Evolutionary conservation across 1,140 invertebrate genomes (phyloP), one percentile per base, ranked within the genome.

Genomic region (Bombus superbus): DNA sequence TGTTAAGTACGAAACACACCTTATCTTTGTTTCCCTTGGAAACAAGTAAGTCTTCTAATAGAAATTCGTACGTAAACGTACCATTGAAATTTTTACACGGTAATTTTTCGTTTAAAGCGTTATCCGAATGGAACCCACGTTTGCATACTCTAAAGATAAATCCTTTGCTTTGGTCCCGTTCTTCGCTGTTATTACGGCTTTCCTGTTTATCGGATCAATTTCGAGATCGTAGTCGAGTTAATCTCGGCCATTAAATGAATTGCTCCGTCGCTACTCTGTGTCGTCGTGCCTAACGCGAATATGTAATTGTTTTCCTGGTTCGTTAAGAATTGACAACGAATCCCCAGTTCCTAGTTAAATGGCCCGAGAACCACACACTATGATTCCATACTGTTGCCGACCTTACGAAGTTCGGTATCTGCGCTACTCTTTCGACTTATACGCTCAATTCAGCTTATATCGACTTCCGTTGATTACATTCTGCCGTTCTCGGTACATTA

Each of bases 381-480:
- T 1, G 40, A 9, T 25, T 57, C 13, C 32, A 32, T 53, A 42
- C 35, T 6, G 28, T 40, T 57, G 28, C 35, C 6, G 18, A 83
- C 28, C 57, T 69, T 83, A 69, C 62, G 22, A 77, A 77, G 47
- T 47, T 57, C 35, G 9, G 28, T 47, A 53, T 57, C n/a, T 3
- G n/a, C 18, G 13, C 35, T 40, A 68, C 32, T 38, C 42, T 47
- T 66, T 66, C 22, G 28, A n/a, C 25, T 68, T 32, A 68, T 28
- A 57, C 32, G 62, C 64, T 53, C 81, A 28, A 57, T 68, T 44
- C 64, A 83, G 22, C 62, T 69, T 25, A 42, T 40, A 40, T 57
- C 44, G 62, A 66, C 25, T 69, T 77, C 28, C 28, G 47, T 57
- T 10, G 28, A 47, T 53, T 77, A 77, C 40, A 11, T 59, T 38